phyloP scores from a whole-genome alignment of 1,140 invertebrate species.

The Oedothorax gibbosus region DNA sequence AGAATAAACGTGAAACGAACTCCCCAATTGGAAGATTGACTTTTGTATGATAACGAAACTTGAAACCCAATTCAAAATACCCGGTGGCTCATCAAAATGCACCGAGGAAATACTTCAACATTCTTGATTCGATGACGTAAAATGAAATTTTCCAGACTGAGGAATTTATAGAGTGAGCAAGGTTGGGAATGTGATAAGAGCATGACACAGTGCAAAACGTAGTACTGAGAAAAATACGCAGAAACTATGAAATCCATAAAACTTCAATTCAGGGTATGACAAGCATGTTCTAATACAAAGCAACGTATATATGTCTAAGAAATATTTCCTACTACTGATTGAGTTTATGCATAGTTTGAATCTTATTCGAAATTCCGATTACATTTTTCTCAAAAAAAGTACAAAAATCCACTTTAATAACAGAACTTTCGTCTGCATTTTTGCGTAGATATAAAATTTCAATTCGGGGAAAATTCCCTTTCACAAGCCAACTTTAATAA shows the following conservation, averaged over 20 bases:
- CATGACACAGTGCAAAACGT: slow-evolving; percentile 3
- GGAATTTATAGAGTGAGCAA: slow-evolving; percentile 14
- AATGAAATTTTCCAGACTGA: slow-evolving; percentile 1
- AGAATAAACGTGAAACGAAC: no score
- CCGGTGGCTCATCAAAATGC: slow-evolving; percentile 12
- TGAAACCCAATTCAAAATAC: no score
- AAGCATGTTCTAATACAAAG: slow-evolving; percentile 25
- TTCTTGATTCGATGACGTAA: slow-evolving; percentile 4
- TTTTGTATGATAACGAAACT: no score
- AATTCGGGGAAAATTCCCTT: no score
- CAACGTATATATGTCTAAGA: slow-evolving; percentile 2
- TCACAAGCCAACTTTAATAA: no score
- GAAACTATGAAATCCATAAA: neutral
- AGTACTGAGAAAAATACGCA: slow-evolving; percentile 9
- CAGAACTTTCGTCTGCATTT: no score
- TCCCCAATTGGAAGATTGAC: no score
- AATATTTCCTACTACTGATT: slow-evolving; percentile 9
- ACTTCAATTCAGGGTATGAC: slow-evolving; percentile 13
- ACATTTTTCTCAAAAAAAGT: no score
- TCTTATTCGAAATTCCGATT: neutral
- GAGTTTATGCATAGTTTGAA: slow-evolving; percentile 32
- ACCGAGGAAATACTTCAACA: slow-evolving; percentile 7
- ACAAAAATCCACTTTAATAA: no score
- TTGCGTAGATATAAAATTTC: no score
- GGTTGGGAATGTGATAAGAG: neutral